phyloP scores from a whole-genome alignment of 2,888 invertebrate genomes.

The Clostera curtula region DNA sequence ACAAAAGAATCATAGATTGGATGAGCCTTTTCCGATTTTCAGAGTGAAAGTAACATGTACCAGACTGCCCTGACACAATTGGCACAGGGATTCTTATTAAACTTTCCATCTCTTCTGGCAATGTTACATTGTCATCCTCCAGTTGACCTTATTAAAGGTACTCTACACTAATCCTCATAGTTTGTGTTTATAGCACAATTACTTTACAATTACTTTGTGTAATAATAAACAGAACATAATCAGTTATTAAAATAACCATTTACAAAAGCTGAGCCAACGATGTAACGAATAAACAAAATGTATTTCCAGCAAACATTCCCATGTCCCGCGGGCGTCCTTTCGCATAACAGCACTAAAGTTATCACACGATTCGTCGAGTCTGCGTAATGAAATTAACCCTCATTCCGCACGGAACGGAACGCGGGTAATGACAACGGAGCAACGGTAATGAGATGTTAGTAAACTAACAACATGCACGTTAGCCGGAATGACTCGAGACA shows the following conservation, averaged over 20 bases:
- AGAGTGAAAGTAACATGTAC: too few relatives aligned
- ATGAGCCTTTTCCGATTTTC: too few relatives aligned
- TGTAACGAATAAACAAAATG: slow-evolving; percentile 30
- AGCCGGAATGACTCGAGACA: slow-evolving; percentile 35
- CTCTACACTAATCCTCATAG: too few relatives aligned
- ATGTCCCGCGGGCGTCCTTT: slow-evolving; percentile 52
- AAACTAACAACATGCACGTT: slow-evolving; percentile 48
- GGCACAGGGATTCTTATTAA: too few relatives aligned
- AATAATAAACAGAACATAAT: too few relatives aligned
- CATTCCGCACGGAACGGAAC: slow-evolving; percentile 49
- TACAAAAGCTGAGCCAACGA: slow-evolving; percentile 9
- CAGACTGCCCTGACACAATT: too few relatives aligned
- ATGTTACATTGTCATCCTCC: too few relatives aligned
- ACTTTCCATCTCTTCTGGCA: too few relatives aligned
- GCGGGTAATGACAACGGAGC: slow-evolving; percentile 49
- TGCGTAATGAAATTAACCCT: slow-evolving; percentile 72
- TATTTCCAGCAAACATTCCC: slow-evolving; percentile 32
- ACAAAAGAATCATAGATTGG: too few relatives aligned
- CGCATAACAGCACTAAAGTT: slow-evolving; percentile 67
- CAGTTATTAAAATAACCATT: neutral
- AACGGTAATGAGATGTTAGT: slow-evolving; percentile 60
- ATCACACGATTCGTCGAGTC: slow-evolving; percentile 72
- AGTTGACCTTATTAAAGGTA: too few relatives aligned
- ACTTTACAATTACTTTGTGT: too few relatives aligned
- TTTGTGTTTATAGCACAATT: too few relatives aligned